Conservation (phyloP, 1,140 invertebrate genomes). For the Temnothorax nylanderi region DNA sequence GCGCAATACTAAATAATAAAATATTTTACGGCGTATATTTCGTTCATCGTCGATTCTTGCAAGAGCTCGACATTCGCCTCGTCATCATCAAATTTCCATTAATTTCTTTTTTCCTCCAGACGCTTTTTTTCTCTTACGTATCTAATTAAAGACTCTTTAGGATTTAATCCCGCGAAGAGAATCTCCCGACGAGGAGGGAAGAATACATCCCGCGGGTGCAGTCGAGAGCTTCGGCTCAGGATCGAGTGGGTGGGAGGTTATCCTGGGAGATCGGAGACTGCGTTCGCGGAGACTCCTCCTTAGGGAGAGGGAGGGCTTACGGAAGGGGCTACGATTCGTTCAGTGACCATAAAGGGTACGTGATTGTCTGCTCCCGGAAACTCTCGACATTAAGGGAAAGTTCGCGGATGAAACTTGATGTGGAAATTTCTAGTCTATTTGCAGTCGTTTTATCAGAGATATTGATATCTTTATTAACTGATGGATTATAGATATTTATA, state of each 20-base stretch:
- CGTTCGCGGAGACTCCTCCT: conserved; percentile 29
- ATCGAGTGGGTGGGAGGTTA: conserved; percentile 54
- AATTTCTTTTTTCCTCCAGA: neutral
- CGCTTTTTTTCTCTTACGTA: neutral
- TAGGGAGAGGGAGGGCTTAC: neutral
- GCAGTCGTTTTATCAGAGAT: conserved; percentile 1
- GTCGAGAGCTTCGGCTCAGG: conserved; percentile 26
- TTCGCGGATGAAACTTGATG: conserved; percentile 1
- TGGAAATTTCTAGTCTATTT: conserved; percentile 13
- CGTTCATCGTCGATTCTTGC: neutral
- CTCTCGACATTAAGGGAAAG: neutral
- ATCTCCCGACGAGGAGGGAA: conserved; percentile 6
- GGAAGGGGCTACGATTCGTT: conserved; percentile 23
- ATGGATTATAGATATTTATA: neutral
- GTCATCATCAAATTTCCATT: neutral
- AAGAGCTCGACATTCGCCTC: neutral
- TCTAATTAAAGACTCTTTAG: conserved; percentile 52
- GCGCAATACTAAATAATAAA: neutral
- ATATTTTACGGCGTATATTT: neutral
- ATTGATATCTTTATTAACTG: neutral
- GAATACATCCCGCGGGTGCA: conserved; percentile 31
- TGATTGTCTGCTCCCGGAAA: conserved; percentile 32
- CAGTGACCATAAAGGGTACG: conserved; percentile 44
- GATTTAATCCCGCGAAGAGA: conserved; percentile 50
- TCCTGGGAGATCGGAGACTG: conserved; percentile 31